Evolutionary conservation across 2,797 vertebrate species (phyloP).

Genomic region (Hypotaenidia okinawae): DNA sequence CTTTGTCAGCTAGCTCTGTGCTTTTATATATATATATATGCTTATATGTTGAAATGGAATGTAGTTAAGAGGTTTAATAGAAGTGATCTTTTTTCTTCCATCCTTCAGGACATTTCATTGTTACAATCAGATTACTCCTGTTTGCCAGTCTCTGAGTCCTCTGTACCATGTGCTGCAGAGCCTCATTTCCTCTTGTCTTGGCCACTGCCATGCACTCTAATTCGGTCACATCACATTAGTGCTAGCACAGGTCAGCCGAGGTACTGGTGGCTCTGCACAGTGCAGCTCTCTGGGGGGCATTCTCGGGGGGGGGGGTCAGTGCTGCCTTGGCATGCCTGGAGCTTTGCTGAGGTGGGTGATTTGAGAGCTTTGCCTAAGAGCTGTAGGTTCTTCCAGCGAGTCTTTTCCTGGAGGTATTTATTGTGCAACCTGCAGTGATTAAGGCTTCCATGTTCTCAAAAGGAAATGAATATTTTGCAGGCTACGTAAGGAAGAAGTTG

Average conservation of each 20-base stretch:
- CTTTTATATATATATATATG: neutral
- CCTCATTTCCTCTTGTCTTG: neutral
- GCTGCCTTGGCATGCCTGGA: fast-evolving
- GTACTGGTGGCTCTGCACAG: fast-evolving
- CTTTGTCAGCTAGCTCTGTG: neutral
- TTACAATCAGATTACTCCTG: neutral
- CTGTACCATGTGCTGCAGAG: neutral
- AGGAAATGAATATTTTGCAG: constrained; percentile 45
- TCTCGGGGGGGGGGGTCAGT: neutral
- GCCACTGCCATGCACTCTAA: fast-evolving
- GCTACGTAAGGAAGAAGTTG: neutral
- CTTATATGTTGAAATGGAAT: neutral
- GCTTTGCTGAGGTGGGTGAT: fast-evolving
- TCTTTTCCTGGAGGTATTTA: constrained; percentile 25
- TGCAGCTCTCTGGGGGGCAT: fast-evolving
- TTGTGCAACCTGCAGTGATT: neutral
- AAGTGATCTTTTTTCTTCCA: neutral
- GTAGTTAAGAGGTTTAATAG: neutral
- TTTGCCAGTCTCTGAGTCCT: neutral
- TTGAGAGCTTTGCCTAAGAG: neutral
- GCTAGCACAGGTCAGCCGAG: fast-evolving
- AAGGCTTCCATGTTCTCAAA: constrained; percentile 27
- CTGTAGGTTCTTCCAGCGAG: neutral
- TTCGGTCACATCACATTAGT: fast-evolving
- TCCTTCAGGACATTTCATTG: neutral